Base-by-base conservation (phyloP, 1,140 invertebrate species). In the Pseudomyrmex sp. region DNA sequence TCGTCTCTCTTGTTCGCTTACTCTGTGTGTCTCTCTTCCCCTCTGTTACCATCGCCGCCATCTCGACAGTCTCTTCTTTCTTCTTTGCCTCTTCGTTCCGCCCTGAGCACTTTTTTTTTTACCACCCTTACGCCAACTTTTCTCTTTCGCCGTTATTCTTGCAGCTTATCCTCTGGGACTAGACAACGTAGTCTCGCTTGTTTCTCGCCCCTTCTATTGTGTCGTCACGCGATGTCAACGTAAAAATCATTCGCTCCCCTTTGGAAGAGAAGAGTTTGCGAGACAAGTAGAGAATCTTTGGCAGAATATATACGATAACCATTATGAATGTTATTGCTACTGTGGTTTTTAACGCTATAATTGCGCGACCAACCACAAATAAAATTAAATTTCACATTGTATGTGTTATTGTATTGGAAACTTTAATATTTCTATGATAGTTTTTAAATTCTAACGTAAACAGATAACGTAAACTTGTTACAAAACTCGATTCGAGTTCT, bases 161-260 rank as follows among this genome's bases (percentile, higher is more conserved):
- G 61, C 10, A 68, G 13, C 66, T 69, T 68, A 83, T 83, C 80
- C 84, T 69, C 77, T 35, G 46, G 54, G 46, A 23, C 77, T 48
- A 86, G 85, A 85, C 82, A 18, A 15, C 58, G 59, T 20, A 68
- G 26, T 48, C 44, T 59, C 74, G 76, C 68, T 80, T 83, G 69
- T 76, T 70, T 54, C 4, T 62, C 20, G 12, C n/a, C 18, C 15
- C 15, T 44, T 56, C 26, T 12, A 35, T 56, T n/a, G 18, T 18
- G 50, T 2, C 72, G 74, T 70, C 61, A 48, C 62, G 35, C 4
- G 62, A 46, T 69, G 73, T 50, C 85, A 56, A 84, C 69, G 86
- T 52, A 73, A 70, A 79, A 82, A 88, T 87, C 73, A 88, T 87
- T 88, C 79, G 63, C 80, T 54, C 23, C 59, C 18, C 59, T 73